Base-by-base conservation (phyloP, 2,797 vertebrate species). In the Smutsia temminckii region DNA sequence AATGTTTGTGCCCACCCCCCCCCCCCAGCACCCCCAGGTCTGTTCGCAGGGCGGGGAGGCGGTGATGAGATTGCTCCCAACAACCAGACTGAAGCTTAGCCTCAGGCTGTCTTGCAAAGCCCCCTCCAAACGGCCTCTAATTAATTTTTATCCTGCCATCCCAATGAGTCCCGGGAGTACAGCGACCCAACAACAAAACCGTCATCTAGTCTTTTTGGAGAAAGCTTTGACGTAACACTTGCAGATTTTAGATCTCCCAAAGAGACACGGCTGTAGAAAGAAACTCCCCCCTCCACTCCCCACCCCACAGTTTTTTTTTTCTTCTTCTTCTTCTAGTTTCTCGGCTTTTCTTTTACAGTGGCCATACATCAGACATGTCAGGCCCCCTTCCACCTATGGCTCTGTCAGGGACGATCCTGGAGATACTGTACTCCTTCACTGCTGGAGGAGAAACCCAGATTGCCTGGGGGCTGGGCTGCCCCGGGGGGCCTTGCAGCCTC, bases 111-210 rank as follows among this genome's bases (percentile, higher is more conserved):
- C 98, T 98, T 98, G 98, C 98, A 98, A 98, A 98, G 98, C 98
- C 98, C 98, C 98, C 98, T 98, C 98, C 98, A 98, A 98, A 98
- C 97, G 98, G 98, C 98, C 98, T 98, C 98, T 98, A 98, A 98
- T 98, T 98, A 98, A 98, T 98, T 98, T 98, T 98, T 98, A 98
- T 98, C 98, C 98, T 98, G 98, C 98, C 98, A 98, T 98, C 98
- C 98, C 98, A 98, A 98, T 98, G 98, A 98, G 98, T 98, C 98
- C 98, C 98, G 85, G 96, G 98, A 98, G 98, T 95, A 92, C 97
- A 95, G 97, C 97, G 98, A 97, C 98, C 98, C 98, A 98, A 98
- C 98, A 98, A 98, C 96, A 97, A 97, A 96, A 80, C 96, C 96
- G 97, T 97, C 98, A 97, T 98, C 98, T 97, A 98, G 98, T 98